Base-by-base conservation (phyloP, 2,888 invertebrate species). In the Rutpela maculata region DNA sequence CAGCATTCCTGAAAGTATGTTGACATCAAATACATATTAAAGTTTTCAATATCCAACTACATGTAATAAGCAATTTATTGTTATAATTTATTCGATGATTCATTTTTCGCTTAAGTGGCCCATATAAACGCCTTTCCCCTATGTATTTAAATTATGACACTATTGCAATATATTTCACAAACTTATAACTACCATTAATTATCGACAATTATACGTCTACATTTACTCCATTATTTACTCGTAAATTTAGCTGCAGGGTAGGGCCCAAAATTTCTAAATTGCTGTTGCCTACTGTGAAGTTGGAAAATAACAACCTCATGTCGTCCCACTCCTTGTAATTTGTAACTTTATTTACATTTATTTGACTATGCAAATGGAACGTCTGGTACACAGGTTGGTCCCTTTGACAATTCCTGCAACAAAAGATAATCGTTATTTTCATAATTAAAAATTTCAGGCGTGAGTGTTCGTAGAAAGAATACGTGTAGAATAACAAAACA, bases 361-460 rank as follows among this genome's bases (percentile, higher is more conserved):
- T 90, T 80, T 94, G 91, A 86, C 92, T 93, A 83, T 94, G 92
- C 82, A 96, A 89, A 88, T 94, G 93, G 86, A 95, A 95, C 31
- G 95, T 94, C 60, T 91, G 91, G 90, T 95, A 96, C n/a, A 94
- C 93, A 79, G 95, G 92, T 82, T 92, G 92, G 87, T 95, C 94
- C 85, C 92, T 91, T 88, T 94, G 92, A 87, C 95, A 96, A 85
- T 94, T 93, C 81, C 95, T 95, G 88, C 69, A 84, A 84, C 63
- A 74, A 77, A 75, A 89, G 19, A 62, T 18, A 18, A 22, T 19
- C 56, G 55, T 38, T 43, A 66, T 19, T 43, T 38, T n/a, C 63
- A 12, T 38, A 71, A 60, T 71, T 55, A 43, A 65, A 19, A 71
- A 15, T 18, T 35, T 26, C 19, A 22, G 11, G 5, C 19, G 12